Conservation (phyloP, 37 sponge, comb jelly and placozoan species). For the Agelas oroides region DNA sequence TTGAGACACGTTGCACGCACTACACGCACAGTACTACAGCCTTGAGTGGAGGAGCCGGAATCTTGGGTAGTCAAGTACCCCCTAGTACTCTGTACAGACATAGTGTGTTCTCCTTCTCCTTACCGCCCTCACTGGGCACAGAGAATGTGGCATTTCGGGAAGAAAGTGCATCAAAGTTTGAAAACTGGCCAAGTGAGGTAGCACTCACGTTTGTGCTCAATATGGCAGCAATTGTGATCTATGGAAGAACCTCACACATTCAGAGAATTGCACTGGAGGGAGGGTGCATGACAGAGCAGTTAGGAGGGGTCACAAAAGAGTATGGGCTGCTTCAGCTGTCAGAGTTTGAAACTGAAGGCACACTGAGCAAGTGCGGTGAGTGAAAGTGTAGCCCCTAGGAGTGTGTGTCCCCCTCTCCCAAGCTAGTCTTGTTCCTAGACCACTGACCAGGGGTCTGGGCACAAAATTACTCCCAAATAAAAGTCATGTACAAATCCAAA, state of each 20-base stretch:
- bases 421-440: too few species aligned
- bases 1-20: conserved; percentile 49
- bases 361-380: too few species aligned
- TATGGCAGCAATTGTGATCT: conserved; percentile 48
- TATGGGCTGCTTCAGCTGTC: conserved; percentile 58
- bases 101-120: conserved; percentile 52
- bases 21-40: conserved; percentile 78
- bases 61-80: conserved; percentile 63
- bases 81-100: conserved; percentile 62
- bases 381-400: too few species aligned
- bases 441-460: too few species aligned
- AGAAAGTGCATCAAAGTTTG: neutral
- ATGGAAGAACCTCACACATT: conserved; percentile 63
- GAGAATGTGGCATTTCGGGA: conserved; percentile 6
- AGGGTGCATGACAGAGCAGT: neutral
- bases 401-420: too few species aligned
- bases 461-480: too few species aligned
- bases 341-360: conserved; percentile 6
- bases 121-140: conserved; percentile 4
- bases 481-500: too few species aligned
- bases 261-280: conserved; percentile 58
- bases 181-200: conserved; percentile 64
- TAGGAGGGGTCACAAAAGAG: neutral
- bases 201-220: conserved; percentile 26
- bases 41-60: conserved; percentile 48